Conservation (phyloP, 2,113 vertebrate genomes). For the Rhabdomys dilectus region DNA sequence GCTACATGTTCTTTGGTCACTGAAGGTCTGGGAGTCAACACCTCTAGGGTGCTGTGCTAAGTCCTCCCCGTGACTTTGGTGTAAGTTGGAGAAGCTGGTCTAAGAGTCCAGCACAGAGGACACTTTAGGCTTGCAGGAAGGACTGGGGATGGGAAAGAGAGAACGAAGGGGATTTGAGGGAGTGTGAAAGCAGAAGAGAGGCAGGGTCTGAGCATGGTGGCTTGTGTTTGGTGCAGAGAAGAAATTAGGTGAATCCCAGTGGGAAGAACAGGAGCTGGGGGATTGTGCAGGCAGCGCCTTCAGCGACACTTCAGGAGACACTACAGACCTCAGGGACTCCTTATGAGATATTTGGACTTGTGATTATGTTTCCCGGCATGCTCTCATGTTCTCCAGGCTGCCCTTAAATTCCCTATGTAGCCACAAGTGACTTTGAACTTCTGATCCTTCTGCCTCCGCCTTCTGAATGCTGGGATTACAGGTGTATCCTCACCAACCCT, state of each 20-base stretch:
- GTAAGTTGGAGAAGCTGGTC: background rate
- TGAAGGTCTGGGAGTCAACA: background rate
- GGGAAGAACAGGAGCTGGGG: background rate
- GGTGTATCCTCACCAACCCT: background rate
- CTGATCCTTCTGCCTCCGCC: background rate
- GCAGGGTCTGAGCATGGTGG: rapidly evolving
- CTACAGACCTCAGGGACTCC: background rate
- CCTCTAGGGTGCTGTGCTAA: background rate
- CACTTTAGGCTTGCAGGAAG: background rate
- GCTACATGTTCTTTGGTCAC: background rate
- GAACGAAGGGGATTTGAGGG: background rate
- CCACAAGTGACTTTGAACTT: too few relatives aligned
- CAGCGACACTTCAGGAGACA: background rate
- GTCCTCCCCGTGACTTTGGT: background rate
- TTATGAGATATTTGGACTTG: background rate
- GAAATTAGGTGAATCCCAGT: background rate
- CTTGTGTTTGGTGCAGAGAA: rapidly evolving
- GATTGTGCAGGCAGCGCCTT: too few relatives aligned
- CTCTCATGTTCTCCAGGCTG: background rate
- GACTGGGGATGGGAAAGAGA: background rate
- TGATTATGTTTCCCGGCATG: background rate
- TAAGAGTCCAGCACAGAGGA: background rate
- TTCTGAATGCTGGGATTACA: background rate
- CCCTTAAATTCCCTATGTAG: background rate
- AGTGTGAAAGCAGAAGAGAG: background rate